Evolutionary conservation across 2,113 vertebrate species (phyloP), one percentile per base, ranked within the genome.

Genomic region (Zonotrichia leucophrys): DNA sequence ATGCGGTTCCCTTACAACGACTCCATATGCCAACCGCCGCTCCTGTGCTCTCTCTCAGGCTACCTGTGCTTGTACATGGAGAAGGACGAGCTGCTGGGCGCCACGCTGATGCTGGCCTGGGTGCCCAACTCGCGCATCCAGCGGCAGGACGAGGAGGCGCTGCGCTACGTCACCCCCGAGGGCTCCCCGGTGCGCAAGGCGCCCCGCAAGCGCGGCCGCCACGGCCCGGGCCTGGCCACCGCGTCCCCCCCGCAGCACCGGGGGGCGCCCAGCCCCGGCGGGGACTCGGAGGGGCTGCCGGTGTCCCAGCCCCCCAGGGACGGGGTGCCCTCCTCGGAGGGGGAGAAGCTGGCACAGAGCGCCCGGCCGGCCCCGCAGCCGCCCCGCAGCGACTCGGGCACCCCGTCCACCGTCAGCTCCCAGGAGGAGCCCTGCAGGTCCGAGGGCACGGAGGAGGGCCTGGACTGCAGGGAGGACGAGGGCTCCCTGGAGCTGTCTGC

Each of bases 71-170:
- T 99, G 90, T 99, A 99, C 96, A 97, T 98, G 98, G 99, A 99
- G 98, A 99, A 99, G 79, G 99, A 99, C 7, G 99, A 99, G 97
- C 97, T 98, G 4, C 96, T 99, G 46, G 99, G 99, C 4, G 97
- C 98, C 92, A 99, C 99, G 1, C 98, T 99, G 69, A 99, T 99
- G 93, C 98, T 99, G 41, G 99, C 99, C 21, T 99, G 99, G 99
- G 99, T 99, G 95, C 99, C 99, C 22, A 99, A 99, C 96, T 98
- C 98, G 1, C 99, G 99, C 58, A 99, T 99, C 97, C 99, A 99
- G 98, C 96, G 98, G 92, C 99, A 99, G 97, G 99, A 99, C 4
- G 99, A 99, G 67, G 99, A 99, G 74, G 99, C 99, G 0, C 94
- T 99, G 90, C 99, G 99, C 52, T 99, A 99, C 93, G 92, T 99